Evolutionary conservation across 2,797 vertebrate species (phyloP).

Genomic region (Carcharodon carcharias): DNA sequence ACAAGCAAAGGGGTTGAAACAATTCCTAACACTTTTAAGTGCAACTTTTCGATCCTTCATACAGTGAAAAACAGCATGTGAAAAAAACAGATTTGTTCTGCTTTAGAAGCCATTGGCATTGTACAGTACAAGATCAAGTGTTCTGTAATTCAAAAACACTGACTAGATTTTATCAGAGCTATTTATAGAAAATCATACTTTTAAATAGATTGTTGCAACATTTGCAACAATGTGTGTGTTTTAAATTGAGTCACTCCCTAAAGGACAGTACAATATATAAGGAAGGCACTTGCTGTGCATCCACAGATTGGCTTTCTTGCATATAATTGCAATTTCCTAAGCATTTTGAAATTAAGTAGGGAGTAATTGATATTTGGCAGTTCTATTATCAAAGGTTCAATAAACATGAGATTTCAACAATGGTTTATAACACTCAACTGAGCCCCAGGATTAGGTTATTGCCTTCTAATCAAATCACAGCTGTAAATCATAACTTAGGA

Average conservation of each 20-base stretch:
- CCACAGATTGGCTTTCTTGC: not conserved
- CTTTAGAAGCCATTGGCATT: not conserved
- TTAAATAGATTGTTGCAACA: not conserved
- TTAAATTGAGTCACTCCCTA: not conserved
- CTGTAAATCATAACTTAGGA: not conserved
- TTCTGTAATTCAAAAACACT: not conserved
- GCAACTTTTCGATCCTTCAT: not conserved
- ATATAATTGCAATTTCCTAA: not conserved
- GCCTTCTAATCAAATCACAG: slow-evolving; percentile 2
- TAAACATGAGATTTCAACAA: not conserved
- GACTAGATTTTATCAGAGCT: not conserved
- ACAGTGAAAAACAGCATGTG: not conserved
- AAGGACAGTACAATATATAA: not conserved
- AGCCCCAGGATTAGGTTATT: not conserved
- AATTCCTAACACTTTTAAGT: too few relatives aligned
- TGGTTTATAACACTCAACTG: not conserved
- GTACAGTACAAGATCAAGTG: not conserved
- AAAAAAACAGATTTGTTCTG: not conserved
- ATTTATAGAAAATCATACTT: not conserved
- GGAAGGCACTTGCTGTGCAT: not conserved
- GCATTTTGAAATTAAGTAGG: not conserved
- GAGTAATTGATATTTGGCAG: not conserved
- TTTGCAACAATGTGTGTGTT: not conserved
- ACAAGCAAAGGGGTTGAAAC: not conserved
- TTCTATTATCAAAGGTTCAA: not conserved